Evolutionary conservation across 2,797 vertebrate species (phyloP).

Genomic region (Oreonectes daqikongensis): DNA sequence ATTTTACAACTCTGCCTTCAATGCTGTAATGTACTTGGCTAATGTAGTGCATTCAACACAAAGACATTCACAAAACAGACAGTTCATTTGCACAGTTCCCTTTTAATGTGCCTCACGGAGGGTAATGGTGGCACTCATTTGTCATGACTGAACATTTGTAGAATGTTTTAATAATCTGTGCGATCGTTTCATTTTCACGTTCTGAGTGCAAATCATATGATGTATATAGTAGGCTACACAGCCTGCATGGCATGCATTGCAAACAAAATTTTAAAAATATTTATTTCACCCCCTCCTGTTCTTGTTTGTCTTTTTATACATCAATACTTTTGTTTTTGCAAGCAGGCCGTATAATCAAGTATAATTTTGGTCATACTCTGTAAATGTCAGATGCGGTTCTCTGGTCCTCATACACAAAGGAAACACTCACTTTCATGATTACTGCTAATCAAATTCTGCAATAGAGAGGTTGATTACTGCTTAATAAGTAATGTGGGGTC

Average conservation of each 20-base stretch:
- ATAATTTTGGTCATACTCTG: slow-evolving; percentile 1
- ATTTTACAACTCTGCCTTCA: background rate
- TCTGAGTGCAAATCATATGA: background rate
- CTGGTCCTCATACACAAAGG: slow-evolving; percentile 41
- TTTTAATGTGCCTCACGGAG: slow-evolving; percentile 1
- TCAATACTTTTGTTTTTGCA: background rate
- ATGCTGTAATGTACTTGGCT: slow-evolving; percentile 15
- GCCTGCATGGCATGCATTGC: background rate
- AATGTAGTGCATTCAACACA: slow-evolving; percentile 20
- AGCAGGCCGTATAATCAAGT: slow-evolving; percentile 16
- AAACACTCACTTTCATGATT: slow-evolving; percentile 45
- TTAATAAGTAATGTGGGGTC: slow-evolving; percentile 55
- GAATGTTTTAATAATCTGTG: slow-evolving; percentile 24
- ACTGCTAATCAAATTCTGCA: slow-evolving; percentile 54
- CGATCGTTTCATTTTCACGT: background rate
- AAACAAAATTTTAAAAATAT: background rate
- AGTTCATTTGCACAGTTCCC: slow-evolving; percentile 28
- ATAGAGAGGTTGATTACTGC: slow-evolving; percentile 45
- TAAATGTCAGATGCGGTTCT: slow-evolving; percentile 37
- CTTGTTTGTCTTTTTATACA: background rate
- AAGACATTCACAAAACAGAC: slow-evolving; percentile 11
- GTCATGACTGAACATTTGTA: slow-evolving; percentile 14
- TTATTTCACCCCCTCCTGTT: background rate
- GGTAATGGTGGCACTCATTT: slow-evolving; percentile 23
- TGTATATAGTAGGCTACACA: background rate